Evolutionary conservation across 2,797 vertebrate genomes (phyloP).

Genomic region (Eidolon dupreanum): DNA sequence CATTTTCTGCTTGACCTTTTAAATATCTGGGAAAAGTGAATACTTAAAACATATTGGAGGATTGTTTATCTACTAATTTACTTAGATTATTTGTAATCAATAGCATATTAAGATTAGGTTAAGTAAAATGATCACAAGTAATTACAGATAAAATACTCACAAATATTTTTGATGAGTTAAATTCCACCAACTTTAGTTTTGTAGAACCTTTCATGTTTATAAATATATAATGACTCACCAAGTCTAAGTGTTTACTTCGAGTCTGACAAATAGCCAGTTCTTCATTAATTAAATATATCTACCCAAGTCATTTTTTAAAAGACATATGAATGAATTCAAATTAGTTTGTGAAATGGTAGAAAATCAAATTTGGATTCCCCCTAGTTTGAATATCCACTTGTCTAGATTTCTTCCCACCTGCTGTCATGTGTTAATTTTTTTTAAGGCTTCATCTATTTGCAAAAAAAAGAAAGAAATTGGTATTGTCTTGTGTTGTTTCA

Average conservation of each 20-base stretch:
- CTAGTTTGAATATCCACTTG: constrained; percentile 92
- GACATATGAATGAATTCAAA: constrained; percentile 89
- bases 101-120: constrained; percentile 61
- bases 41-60: constrained; percentile 62
- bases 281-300: constrained; percentile 88
- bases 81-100: constrained; percentile 64
- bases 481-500: constrained; percentile 95
- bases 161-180: constrained; percentile 47
- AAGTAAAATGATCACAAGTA: constrained; percentile 49
- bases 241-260: constrained; percentile 80
- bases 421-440: constrained; percentile 95
- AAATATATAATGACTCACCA: constrained; percentile 77
- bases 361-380: constrained; percentile 90
- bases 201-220: constrained; percentile 70
- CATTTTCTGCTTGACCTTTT: constrained; percentile 32
- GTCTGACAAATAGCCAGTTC: constrained; percentile 81
- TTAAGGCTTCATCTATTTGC: constrained; percentile 91
- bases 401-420: constrained; percentile 93
- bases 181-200: constrained; percentile 58
- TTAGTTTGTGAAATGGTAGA: constrained; percentile 92
- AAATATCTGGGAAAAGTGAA: constrained; percentile 27
- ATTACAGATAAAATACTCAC: constrained; percentile 44
- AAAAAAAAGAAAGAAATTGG: constrained; percentile 89
- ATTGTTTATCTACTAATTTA: not conserved
- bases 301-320: constrained; percentile 82